Base-by-base conservation (phyloP, 2,113 vertebrate species). In the Gorsachius goisagi region DNA sequence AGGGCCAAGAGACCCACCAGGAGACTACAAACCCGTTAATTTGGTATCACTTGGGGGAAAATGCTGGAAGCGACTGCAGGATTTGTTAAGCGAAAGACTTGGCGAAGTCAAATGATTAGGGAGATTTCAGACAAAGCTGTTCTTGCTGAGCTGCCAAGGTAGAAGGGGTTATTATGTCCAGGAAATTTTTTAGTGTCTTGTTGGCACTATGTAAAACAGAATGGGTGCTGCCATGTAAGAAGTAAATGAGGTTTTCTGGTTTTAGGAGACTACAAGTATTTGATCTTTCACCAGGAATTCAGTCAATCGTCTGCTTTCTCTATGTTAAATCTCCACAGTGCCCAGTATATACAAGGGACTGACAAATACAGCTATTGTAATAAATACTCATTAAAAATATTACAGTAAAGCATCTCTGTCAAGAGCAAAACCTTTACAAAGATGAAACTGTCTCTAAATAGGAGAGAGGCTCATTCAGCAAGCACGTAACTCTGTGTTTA, bases 81-180 rank as follows among this genome's bases (percentile, higher is more conserved):
- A 89, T 97, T 98, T 98, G 95, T 97, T 97, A 97, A 95, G 96
- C 56, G 63, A 96, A 97, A 88, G 76, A 90, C 94, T 98, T 97
- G 96, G 96, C 94, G 3, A 93, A 97, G 90, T 94, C 95, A 96
- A 95, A 96, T 97, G 97, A 97, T 98, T 91, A 95, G 97, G 95
- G 97, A 97, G 81, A 68, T 96, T 98, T 97, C 95, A 96, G 96
- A 90, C 92, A 97, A 97, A 88, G 94, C 68, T 94, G 91, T 85
- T 97, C 97, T 96, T 86, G 94, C 72, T 69, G 41, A 35, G 60
- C 90, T 60, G 52, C 92, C 95, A 97, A 90, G 75, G 97, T 97
- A 95, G 84, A 97, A 97, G 87, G 74, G 81, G 53, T 91, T 96
- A 88, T 95, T 96, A 79, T 69, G 39, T 92, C 77, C 95, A 96